These are phyloP conservation scores for Meda fulgida DNA, from an alignment of 2,797 vertebrate genomes.

Conservation along the genomic window DNA sequence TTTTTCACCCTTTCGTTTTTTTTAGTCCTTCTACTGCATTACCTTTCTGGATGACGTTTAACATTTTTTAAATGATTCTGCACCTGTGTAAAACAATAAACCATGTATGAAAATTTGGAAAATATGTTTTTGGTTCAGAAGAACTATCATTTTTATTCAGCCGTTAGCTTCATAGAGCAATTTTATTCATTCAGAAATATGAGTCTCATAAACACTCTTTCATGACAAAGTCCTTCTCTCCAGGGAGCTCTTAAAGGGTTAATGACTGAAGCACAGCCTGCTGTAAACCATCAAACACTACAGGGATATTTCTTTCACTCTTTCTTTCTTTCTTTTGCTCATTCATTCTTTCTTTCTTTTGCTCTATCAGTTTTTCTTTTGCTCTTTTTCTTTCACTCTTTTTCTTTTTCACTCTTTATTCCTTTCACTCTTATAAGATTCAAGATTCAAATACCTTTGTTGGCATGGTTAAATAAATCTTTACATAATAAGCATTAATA, in stretches of 20 bases:
- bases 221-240: conserved; percentile 78
- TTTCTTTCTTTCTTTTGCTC: too few relatives aligned
- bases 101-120: conserved; percentile 26
- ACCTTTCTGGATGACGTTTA: conserved; percentile 33
- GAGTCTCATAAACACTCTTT: conserved; percentile 77
- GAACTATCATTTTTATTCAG: conserved; percentile 47
- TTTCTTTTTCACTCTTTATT: too few relatives aligned
- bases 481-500: too few relatives aligned
- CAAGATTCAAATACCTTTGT: too few relatives aligned
- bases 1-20: neutral
- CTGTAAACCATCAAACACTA: conserved; percentile 75
- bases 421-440: too few relatives aligned
- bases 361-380: neutral
- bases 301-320: conserved; percentile 28
- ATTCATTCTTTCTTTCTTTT: neutral
- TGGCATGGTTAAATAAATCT: too few relatives aligned
- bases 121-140: conserved; percentile 36
- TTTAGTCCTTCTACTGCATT: conserved; percentile 4
- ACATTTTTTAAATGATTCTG: conserved; percentile 7
- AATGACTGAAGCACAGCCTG: conserved; percentile 79
- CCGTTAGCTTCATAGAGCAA: conserved; percentile 47
- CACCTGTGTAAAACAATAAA: conserved; percentile 7
- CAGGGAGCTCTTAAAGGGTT: conserved; percentile 72
- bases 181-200: conserved; percentile 75
- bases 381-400: neutral